A percentile compares a stretch with the other conserved stretches of the same genome.
Evolutionary conservation across 2,888 invertebrate species (phyloP).

Genomic region (Drosophila setosimentum): DNA sequence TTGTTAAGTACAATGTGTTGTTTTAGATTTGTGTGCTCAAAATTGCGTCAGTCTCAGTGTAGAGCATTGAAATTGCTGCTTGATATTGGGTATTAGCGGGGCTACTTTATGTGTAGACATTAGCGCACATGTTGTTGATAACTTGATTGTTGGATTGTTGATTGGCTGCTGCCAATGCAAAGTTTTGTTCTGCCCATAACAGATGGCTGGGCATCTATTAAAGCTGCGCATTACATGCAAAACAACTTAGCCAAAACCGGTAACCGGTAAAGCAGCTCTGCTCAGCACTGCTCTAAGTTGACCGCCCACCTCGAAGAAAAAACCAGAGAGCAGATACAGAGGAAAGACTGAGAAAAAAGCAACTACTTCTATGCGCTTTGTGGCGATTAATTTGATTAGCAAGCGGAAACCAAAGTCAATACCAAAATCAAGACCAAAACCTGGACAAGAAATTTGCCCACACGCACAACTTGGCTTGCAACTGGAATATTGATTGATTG

Average conservation of each 20-base stretch:
- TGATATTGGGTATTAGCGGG: neutral
- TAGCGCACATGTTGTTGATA: conserved; percentile 39
- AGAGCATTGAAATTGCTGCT: conserved; percentile 14
- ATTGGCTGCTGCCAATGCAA: conserved; percentile 29
- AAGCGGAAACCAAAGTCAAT: conserved; percentile 60
- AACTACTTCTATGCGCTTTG: conserved; percentile 30
- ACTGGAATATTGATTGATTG: conserved; percentile 11
- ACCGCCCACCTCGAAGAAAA: conserved; percentile 43
- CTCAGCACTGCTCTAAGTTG: conserved; percentile 21
- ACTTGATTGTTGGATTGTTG: conserved; percentile 10
- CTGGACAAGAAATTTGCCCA: conserved; percentile 37
- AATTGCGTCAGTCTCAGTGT: neutral
- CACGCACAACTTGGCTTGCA: conserved; percentile 40
- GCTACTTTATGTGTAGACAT: conserved; percentile 11
- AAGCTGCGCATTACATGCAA: conserved; percentile 68
- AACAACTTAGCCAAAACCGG: conserved; percentile 55
- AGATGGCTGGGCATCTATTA: conserved; percentile 42
- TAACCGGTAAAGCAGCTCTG: conserved; percentile 51
- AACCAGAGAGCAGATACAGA: neutral
- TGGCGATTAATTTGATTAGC: conserved; percentile 71
- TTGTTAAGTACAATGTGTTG: neutral
- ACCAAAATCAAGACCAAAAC: conserved; percentile 24
- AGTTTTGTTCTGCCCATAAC: conserved; percentile 42
- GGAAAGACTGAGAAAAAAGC: conserved; percentile 15
- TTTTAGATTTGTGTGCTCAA: neutral